These are phyloP conservation scores for Desoria tigrina DNA, from an alignment of 2,888 invertebrate genomes.

Conservation along the genomic window DNA sequence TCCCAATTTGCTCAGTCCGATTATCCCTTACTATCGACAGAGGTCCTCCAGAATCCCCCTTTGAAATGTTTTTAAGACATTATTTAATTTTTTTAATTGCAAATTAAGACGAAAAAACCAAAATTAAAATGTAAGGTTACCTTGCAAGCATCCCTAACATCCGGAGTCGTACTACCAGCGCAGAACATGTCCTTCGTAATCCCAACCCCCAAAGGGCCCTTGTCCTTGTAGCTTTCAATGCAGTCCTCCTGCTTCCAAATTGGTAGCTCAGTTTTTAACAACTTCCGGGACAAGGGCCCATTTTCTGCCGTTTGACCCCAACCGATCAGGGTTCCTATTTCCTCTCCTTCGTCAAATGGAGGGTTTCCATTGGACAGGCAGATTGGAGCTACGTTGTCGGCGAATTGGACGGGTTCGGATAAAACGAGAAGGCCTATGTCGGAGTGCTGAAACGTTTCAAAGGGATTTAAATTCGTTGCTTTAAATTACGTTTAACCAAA, in stretches of 20 bases:
- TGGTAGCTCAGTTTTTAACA: constrained; percentile 32
- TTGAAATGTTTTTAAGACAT: not conserved
- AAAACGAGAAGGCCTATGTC: constrained; percentile 69
- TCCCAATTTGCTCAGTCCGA: constrained; percentile 31
- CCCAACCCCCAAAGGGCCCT: constrained; percentile 29
- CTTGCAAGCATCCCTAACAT: constrained; percentile 31
- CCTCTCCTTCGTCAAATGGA: constrained; percentile 65
- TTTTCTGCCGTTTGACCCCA: constrained; percentile 33
- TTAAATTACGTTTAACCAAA: too few relatives aligned
- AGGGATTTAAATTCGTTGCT: too few relatives aligned
- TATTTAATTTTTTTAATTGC: not conserved
- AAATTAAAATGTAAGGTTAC: constrained; percentile 15
- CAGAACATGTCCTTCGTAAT: constrained; percentile 36
- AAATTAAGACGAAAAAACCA: not conserved
- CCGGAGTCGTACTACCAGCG: constrained; percentile 25
- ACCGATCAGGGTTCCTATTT: constrained; percentile 32
- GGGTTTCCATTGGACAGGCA: constrained; percentile 61
- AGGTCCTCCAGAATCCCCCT: constrained; percentile 30
- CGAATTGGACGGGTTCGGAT: constrained; percentile 73
- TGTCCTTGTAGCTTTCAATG: constrained; percentile 32
- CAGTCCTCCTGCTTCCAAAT: constrained; percentile 41
- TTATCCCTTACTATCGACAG: constrained; percentile 28
- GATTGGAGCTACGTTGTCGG: constrained; percentile 72
- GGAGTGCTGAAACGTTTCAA: constrained; percentile 24
- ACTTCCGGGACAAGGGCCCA: constrained; percentile 19